Percentiles rank a stretch among this genome's conserved stretches.
phyloP scores from a whole-genome alignment of 2,797 vertebrate genomes.

The Poecilia gillii region DNA sequence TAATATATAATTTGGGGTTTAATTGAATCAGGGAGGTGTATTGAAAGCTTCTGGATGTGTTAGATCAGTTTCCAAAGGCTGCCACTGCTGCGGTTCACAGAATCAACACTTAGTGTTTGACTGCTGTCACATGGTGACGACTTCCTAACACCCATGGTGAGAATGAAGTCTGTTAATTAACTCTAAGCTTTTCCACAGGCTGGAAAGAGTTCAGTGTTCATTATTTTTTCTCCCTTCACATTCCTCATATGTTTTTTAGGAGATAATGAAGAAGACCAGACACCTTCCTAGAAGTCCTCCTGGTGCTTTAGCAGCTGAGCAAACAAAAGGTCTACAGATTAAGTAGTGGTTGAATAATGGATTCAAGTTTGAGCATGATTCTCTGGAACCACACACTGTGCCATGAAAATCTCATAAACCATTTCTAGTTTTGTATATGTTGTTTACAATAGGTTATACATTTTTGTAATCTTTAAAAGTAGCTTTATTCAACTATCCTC shows the following conservation, averaged over 20 bases:
- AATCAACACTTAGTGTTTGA: slow-evolving; percentile 30
- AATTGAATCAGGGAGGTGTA: slow-evolving; percentile 24
- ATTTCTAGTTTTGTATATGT: not conserved
- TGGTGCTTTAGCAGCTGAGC: slow-evolving; percentile 47
- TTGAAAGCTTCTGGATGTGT: slow-evolving; percentile 16
- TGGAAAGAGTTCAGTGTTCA: slow-evolving; percentile 23
- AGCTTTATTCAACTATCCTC: not conserved
- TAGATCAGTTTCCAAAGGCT: slow-evolving; percentile 26
- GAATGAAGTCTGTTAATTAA: slow-evolving; percentile 69
- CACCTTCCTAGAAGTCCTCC: slow-evolving; percentile 67
- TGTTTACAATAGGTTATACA: not conserved
- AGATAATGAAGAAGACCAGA: slow-evolving; percentile 46
- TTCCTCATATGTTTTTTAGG: slow-evolving; percentile 9
- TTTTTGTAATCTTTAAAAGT: not conserved
- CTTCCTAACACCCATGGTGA: slow-evolving; percentile 43
- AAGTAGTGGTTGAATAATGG: slow-evolving; percentile 37
- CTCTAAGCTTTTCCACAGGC: slow-evolving; percentile 39
- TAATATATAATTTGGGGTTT: slow-evolving; percentile 6
- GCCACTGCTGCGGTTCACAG: slow-evolving; percentile 10
- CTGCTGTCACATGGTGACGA: slow-evolving; percentile 49
- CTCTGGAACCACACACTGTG: slow-evolving; percentile 23
- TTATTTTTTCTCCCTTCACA: slow-evolving; percentile 21
- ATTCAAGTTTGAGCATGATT: slow-evolving; percentile 38
- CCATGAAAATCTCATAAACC: not conserved
- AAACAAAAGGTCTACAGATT: slow-evolving; percentile 65